These are phyloP conservation scores for Bettongia penicillata DNA, from an alignment of 2,113 vertebrate species.

Conservation along the genomic window DNA sequence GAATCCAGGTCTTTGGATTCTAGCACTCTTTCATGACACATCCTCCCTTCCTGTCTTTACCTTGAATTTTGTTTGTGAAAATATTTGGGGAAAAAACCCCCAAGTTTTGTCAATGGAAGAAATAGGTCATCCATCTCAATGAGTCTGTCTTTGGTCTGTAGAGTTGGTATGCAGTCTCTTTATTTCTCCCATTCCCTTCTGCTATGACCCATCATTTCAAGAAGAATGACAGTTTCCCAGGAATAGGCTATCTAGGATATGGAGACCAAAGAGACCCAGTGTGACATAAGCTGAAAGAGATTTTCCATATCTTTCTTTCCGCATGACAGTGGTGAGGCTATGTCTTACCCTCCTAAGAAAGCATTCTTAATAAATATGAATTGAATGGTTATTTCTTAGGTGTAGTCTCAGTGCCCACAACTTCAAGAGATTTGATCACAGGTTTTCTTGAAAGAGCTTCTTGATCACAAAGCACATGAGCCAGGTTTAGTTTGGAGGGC, in stretches of 20 bases:
- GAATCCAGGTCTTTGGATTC: neutral
- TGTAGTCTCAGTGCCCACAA: neutral
- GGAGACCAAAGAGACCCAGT: neutral
- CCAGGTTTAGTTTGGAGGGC: neutral
- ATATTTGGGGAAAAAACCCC: neutral
- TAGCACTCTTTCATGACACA: neutral
- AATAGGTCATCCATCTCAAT: slow-evolving; percentile 13
- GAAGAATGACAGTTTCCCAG: neutral
- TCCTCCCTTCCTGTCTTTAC: neutral
- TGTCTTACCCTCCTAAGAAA: neutral
- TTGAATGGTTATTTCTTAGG: neutral
- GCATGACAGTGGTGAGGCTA: neutral
- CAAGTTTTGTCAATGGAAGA: slow-evolving; percentile 8
- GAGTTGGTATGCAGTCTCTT: slow-evolving; percentile 16
- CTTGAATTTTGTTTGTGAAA: slow-evolving; percentile 12
- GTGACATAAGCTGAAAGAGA: neutral
- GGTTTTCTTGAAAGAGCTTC: slow-evolving; percentile 24
- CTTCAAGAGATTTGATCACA: slow-evolving; percentile 23
- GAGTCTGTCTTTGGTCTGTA: slow-evolving; percentile 73
- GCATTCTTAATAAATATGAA: neutral
- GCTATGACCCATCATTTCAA: neutral
- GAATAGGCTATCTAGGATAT: neutral
- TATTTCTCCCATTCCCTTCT: neutral
- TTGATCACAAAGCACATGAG: neutral
- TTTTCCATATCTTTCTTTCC: neutral